Percentiles rank a stretch among this genome's conserved stretches.
Evolutionary conservation across 2,888 invertebrate genomes (phyloP).

Genomic region (Yponomeuta plumbellus): DNA sequence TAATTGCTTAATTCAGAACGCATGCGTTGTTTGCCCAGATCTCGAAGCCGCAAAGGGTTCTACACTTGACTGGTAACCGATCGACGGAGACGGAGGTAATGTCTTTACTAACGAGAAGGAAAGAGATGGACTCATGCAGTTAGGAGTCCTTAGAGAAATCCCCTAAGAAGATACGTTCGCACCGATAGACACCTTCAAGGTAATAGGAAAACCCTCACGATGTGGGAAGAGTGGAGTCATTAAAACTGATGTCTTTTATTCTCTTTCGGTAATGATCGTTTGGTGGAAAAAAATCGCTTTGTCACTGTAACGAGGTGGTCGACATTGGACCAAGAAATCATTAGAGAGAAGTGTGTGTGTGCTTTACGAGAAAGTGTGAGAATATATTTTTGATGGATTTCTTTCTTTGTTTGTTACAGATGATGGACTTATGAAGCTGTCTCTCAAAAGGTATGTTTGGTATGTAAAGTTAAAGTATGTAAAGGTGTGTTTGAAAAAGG

Average conservation of each 20-base stretch:
- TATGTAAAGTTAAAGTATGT: no score
- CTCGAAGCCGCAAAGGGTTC: constrained; percentile 47
- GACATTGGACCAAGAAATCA: constrained; percentile 4
- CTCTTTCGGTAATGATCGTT: constrained; percentile 41
- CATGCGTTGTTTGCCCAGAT: constrained; percentile 56
- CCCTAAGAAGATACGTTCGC: constrained; percentile 26
- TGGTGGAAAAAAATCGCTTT: constrained; percentile 32
- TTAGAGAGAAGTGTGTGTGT: constrained; percentile 7
- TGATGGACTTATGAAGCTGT: constrained; percentile 12
- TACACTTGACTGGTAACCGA: constrained; percentile 19
- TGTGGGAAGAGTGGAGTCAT: constrained; percentile 59
- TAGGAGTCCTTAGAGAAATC: constrained; percentile 18
- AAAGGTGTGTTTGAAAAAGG: no score
- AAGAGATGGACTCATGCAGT: constrained; percentile 37
- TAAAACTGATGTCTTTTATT: constrained; percentile 50
- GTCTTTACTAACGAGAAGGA: constrained; percentile 25
- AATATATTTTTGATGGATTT: constrained; percentile 15
- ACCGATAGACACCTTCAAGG: constrained; percentile 50
- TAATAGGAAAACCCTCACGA: constrained; percentile 66
- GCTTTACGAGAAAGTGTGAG: constrained; percentile 11
- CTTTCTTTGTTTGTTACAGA: constrained; percentile 19
- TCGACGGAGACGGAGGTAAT: constrained; percentile 17
- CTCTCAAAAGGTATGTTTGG: constrained; percentile 14
- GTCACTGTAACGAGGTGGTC: constrained; percentile 32
- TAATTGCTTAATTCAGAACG: constrained; percentile 75